Conservation (phyloP, 1,140 invertebrate genomes). For the Drosophila neocordata region DNA sequence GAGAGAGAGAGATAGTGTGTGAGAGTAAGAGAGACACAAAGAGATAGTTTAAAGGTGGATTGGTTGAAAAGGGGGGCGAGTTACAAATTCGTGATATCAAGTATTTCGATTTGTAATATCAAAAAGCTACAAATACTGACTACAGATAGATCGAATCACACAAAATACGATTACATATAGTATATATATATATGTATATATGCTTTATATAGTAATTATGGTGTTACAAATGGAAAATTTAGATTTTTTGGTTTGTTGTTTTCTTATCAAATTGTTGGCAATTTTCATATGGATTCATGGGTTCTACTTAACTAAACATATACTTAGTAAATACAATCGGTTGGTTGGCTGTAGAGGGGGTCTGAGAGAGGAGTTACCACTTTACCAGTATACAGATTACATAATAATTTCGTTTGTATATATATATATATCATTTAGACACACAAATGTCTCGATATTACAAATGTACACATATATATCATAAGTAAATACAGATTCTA, state of each 20-base stretch:
- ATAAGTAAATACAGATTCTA: slow-evolving; percentile 22
- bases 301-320: slow-evolving; percentile 39
- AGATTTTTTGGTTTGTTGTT: background rate
- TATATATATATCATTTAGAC: background rate
- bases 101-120: too few relatives aligned
- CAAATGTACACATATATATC: slow-evolving; percentile 22
- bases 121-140: slow-evolving; percentile 54
- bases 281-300: slow-evolving; percentile 14
- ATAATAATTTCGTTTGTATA: background rate
- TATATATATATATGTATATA: too few relatives aligned
- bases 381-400: slow-evolving; percentile 1
- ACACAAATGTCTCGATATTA: background rate
- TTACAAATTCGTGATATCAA: slow-evolving; percentile 6
- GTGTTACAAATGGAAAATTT: slow-evolving; percentile 53
- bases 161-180: slow-evolving; percentile 60
- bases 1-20: slow-evolving; percentile 29
- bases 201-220: background rate
- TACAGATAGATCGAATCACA: slow-evolving; percentile 70
- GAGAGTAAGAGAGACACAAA: slow-evolving; percentile 33
- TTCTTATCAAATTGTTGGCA: slow-evolving; percentile 12
- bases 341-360: background rate
- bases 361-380: slow-evolving; percentile 38
- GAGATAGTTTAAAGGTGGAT: slow-evolving; percentile 25
- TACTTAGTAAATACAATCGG: background rate
- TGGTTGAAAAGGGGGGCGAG: slow-evolving; percentile 16